These are phyloP conservation scores for Odontomachus brunneus DNA, from an alignment of 1,140 invertebrate genomes.

Conservation along the genomic window DNA sequence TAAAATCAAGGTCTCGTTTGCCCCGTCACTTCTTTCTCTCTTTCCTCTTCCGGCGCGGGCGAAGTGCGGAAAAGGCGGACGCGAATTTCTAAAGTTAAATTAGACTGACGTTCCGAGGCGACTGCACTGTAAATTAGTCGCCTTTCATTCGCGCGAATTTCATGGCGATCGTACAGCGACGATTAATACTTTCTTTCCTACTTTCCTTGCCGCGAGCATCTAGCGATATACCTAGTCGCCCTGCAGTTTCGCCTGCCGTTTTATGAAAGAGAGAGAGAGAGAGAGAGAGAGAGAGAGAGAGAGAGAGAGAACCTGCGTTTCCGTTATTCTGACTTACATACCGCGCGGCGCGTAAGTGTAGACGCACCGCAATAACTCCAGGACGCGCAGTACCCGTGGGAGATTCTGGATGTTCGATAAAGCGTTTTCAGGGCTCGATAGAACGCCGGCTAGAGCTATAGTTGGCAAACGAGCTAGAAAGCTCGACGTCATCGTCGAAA, in stretches of 20 bases:
- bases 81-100: conserved; percentile 34
- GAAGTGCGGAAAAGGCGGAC: neutral
- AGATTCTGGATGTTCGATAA: neutral
- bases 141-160: conserved; percentile 56
- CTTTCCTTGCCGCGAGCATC: conserved; percentile 60
- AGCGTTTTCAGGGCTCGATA: neutral
- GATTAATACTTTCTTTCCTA: conserved; percentile 64
- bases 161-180: conserved; percentile 44
- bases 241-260: conserved; percentile 36
- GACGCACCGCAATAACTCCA: too few species aligned
- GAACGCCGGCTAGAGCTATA: too few species aligned
- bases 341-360: neutral
- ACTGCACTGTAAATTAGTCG: conserved; percentile 49
- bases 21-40: neutral
- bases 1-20: conserved; percentile 9
- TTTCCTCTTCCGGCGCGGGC: neutral
- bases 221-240: conserved; percentile 28
- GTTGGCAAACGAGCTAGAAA: too few species aligned
- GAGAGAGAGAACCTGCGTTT: too few species aligned
- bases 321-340: conserved; percentile 22
- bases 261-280: too few species aligned
- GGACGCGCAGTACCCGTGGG: neutral
- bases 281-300: too few species aligned
- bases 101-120: conserved; percentile 6
- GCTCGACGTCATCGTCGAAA: too few species aligned